Evolutionary conservation across 2,888 invertebrate species (phyloP), one percentile per base, ranked within the genome.

Genomic region (Drosophila nr. perissopoda): DNA sequence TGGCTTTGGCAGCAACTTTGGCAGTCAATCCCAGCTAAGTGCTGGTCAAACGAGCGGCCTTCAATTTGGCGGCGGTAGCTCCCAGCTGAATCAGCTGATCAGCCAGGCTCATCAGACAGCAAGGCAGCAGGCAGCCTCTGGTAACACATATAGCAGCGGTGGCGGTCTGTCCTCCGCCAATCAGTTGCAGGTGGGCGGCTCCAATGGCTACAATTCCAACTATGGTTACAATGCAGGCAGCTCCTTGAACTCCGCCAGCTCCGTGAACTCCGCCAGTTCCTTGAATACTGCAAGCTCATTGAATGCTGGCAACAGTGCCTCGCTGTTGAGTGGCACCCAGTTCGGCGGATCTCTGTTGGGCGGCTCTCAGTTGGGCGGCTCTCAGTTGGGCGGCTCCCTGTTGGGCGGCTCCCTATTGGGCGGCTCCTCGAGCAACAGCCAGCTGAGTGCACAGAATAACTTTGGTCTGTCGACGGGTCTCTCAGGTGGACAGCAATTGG

Each of bases 31-130:
- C 0, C 62, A 68, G 25, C 33, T 53, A 2, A 25, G 13, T 3
- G 5, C 49, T 0, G 73, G 65, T 2, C 67, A 65, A 1, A 10
- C 42, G 6, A 29, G 45, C 11, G 76, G 70, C 1, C 1, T 56
- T 49, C 67, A 42, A 45, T 67, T 76, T 40, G 66, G 74, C 27
- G 34, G 48, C 27, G 52, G 71, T 51, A 65, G 52, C 63, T 84
- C 90, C 1, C 89, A 89, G 21, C 78, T 93, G 51, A 57, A 69
- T 3, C 79, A 85, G 8, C 90, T 91, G 48, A 91, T 93, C 83
- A 82, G 73, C 21, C 93, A 93, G 82, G 90, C 91, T 0, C 92
- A 92, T 59, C 90, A 90, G 69, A 84, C 91, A 11, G 93, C 93
- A 49, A 91, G 81, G 53, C 69, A 92, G 33, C 93, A 92, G 78